Evolutionary conservation across 2,113 vertebrate species (phyloP).

Genomic region (Phylloscopus trochilus): DNA sequence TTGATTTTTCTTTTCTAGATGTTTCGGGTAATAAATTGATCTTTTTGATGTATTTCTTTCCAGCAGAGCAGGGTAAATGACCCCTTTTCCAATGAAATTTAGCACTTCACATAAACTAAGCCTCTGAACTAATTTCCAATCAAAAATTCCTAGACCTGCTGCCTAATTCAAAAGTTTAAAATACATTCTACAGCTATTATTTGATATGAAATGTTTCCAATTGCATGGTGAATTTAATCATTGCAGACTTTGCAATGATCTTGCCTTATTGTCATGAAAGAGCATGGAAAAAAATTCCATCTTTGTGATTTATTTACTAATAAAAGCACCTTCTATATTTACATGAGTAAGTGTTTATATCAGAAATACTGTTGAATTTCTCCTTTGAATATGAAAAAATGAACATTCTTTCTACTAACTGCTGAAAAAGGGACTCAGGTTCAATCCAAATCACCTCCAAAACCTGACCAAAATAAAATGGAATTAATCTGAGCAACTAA

Average conservation of each 20-base stretch:
- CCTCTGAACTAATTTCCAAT: neutral
- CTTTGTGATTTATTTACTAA: neutral
- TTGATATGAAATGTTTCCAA: neutral
- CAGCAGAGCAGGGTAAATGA: neutral
- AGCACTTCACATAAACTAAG: neutral
- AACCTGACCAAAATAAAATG: neutral
- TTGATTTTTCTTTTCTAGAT: neutral
- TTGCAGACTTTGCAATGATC: neutral
- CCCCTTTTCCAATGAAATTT: neutral
- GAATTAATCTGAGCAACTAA: neutral
- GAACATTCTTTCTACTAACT: neutral
- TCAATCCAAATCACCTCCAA: neutral
- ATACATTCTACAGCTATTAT: neutral
- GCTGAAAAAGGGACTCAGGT: neutral
- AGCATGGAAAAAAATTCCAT: neutral
- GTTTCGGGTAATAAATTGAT: neutral
- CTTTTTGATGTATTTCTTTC: neutral
- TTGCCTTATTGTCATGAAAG: neutral
- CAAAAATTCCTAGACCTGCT: neutral
- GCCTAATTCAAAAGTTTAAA: neutral
- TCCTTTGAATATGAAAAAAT: neutral
- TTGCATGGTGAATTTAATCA: neutral
- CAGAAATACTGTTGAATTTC: neutral
- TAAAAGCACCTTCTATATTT: neutral
- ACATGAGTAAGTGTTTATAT: neutral